Evolutionary conservation across 92 coral and sea anemone genomes (phyloP).

Genomic region (Parazoanthus darwini): DNA sequence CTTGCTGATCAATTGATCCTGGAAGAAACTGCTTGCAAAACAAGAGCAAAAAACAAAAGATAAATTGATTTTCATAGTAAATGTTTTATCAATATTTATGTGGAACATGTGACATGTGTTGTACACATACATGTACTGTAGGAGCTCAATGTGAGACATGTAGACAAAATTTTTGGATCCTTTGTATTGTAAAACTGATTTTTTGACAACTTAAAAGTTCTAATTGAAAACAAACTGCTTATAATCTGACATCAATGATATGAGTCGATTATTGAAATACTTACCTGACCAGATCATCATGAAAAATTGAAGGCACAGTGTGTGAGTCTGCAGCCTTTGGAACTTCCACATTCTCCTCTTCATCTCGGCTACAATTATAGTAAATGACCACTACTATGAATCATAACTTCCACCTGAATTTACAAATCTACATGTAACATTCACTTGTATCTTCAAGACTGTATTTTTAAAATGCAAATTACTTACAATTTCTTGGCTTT

Average conservation of each 20-base stretch:
- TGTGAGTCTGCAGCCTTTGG: slow-evolving; percentile 89
- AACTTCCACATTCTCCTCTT: slow-evolving; percentile 64
- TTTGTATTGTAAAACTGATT: neutral
- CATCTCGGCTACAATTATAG: slow-evolving; percentile 51
- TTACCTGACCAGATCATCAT: slow-evolving; percentile 87
- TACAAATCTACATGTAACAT: neutral
- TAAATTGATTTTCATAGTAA: too few species aligned
- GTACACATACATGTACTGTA: too few species aligned
- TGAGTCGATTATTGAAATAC: slow-evolving; percentile 1
- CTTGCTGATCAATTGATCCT: too few species aligned
- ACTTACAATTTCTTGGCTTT: slow-evolving; percentile 37
- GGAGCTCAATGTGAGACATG: too few species aligned
- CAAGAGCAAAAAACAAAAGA: too few species aligned
- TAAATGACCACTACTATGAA: neutral
- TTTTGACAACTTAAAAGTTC: neutral
- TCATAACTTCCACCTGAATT: neutral
- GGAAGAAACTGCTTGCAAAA: too few species aligned
- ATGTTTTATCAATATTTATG: too few species aligned
- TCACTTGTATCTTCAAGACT: neutral
- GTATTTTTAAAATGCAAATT: neutral
- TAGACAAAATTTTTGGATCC: neutral
- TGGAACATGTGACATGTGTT: too few species aligned
- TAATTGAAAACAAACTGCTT: neutral
- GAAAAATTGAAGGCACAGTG: slow-evolving; percentile 79
- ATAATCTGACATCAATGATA: neutral